A percentile compares a stretch with the other conserved stretches of the same genome.
Conservation (phyloP, 2,888 invertebrate species). For the Dicyrtomina minuta region DNA sequence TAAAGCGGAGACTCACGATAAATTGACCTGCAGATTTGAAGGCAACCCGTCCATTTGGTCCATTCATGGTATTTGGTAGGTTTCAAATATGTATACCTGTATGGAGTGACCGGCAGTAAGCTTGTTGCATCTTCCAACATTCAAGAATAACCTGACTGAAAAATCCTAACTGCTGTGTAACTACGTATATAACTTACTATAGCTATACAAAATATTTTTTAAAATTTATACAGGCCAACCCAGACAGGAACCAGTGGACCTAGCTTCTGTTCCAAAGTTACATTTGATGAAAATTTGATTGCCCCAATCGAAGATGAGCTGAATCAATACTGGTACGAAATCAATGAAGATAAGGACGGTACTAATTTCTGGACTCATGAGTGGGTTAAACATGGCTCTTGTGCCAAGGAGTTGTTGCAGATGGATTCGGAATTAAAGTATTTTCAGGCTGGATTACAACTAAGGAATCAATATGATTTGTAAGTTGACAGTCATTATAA, state of each 20-base stretch:
- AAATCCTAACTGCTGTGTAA: no score
- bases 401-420: slow-evolving; percentile 21
- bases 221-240: slow-evolving; percentile 42
- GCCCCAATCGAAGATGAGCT: slow-evolving; percentile 41
- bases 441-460: slow-evolving; percentile 41
- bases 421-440: slow-evolving; percentile 48
- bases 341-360: slow-evolving; percentile 43
- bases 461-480: slow-evolving; percentile 47
- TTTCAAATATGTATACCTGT: neutral
- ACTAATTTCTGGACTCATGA: slow-evolving; percentile 50
- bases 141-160: no score
- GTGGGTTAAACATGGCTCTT: slow-evolving; percentile 50
- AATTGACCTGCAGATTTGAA: slow-evolving; percentile 44
- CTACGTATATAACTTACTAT: no score
- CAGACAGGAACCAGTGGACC: slow-evolving; percentile 45
- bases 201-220: neutral
- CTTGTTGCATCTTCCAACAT: no score
- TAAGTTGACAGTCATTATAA: slow-evolving; percentile 29
- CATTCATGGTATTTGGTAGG: slow-evolving; percentile 51
- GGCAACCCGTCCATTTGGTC: slow-evolving; percentile 50
- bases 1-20: slow-evolving; percentile 36
- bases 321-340: slow-evolving; percentile 51
- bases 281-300: slow-evolving; percentile 42
- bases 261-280: slow-evolving; percentile 48
- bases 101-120: no score